Evolutionary conservation across 2,888 invertebrate genomes (phyloP).

Genomic region (Hoplodrina ambigua): DNA sequence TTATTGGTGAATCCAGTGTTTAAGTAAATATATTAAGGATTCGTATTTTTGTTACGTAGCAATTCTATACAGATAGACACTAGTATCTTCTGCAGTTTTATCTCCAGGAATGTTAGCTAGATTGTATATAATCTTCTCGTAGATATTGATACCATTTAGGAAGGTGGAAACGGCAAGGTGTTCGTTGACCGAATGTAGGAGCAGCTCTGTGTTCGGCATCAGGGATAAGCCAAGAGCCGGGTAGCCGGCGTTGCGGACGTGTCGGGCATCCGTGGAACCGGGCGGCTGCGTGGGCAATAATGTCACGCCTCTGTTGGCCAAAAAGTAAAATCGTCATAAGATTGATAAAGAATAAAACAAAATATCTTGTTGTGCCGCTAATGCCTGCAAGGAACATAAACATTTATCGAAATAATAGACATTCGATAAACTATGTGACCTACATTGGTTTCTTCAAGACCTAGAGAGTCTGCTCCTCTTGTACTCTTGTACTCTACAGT

Average conservation of each 20-base stretch:
- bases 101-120: slow-evolving; percentile 39
- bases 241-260: slow-evolving; percentile 92
- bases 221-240: slow-evolving; percentile 97
- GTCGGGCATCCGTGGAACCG: slow-evolving; percentile 95
- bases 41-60: slow-evolving; percentile 11
- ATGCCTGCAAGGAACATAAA: neutral
- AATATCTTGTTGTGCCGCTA: neutral
- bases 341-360: neutral
- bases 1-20: too few relatives aligned
- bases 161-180: slow-evolving; percentile 93
- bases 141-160: slow-evolving; percentile 93
- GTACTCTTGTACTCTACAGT: too few relatives aligned
- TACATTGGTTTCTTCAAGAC: too few relatives aligned
- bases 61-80: slow-evolving; percentile 39
- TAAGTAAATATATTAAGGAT: neutral
- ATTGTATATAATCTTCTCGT: slow-evolving; percentile 87
- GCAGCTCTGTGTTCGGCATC: slow-evolving; percentile 94
- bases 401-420: neutral
- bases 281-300: slow-evolving; percentile 93
- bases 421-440: too few relatives aligned
- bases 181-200: slow-evolving; percentile 96
- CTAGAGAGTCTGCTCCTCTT: too few relatives aligned
- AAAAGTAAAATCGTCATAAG: neutral
- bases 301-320: slow-evolving; percentile 88
- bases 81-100: slow-evolving; percentile 9